Evolutionary conservation across 2,888 invertebrate genomes (phyloP).

Genomic region (Ormyrus pomaceus): DNA sequence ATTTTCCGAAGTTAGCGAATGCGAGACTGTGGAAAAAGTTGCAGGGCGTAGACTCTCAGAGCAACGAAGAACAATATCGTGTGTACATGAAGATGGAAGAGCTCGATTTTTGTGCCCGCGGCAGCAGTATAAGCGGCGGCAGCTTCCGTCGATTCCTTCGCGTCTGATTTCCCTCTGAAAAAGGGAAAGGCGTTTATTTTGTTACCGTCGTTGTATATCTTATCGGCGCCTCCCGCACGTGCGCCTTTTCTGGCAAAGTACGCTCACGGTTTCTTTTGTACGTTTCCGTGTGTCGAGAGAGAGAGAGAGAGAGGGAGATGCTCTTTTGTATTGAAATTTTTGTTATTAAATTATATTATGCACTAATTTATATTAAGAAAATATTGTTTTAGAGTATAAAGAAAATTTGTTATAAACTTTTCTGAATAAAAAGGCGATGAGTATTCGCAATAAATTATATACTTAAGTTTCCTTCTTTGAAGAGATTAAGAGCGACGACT

Average conservation of each 20-base stretch:
- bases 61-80: slow-evolving; percentile 1
- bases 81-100: background rate
- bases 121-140: background rate
- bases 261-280: too few relatives aligned
- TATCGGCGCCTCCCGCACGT: slow-evolving; percentile 3
- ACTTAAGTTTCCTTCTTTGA: background rate
- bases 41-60: background rate
- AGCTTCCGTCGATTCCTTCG: too few relatives aligned
- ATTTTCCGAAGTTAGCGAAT: background rate
- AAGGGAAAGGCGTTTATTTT: background rate
- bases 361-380: slow-evolving; percentile 1
- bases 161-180: too few relatives aligned
- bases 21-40: background rate
- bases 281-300: too few relatives aligned
- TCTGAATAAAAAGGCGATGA: slow-evolving; percentile 5
- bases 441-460: slow-evolving; percentile 10
- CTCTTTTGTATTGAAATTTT: background rate
- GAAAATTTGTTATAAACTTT: background rate
- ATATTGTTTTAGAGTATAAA: background rate
- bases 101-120: slow-evolving; percentile 6
- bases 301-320: too few relatives aligned
- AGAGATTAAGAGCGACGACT: too few relatives aligned
- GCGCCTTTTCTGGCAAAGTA: background rate
- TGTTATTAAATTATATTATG: slow-evolving; percentile 1
- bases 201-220: slow-evolving; percentile 26